Base-by-base conservation (phyloP, 2,113 vertebrate species). In the Calonectris borealis region DNA sequence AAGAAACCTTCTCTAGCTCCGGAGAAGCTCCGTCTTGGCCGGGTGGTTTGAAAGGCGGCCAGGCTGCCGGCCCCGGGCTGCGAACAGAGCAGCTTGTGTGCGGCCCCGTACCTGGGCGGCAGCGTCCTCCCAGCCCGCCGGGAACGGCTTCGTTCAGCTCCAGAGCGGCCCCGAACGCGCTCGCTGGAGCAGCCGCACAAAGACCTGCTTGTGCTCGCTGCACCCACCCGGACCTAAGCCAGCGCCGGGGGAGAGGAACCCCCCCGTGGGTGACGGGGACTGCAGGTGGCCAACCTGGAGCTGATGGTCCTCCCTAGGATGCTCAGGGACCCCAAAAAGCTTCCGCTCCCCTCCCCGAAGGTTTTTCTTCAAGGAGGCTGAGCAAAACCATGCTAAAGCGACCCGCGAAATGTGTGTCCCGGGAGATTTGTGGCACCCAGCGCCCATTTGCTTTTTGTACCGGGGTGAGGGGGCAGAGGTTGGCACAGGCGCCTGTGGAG, bases 21-120 rank as follows among this genome's bases (percentile, higher is more conserved):
- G 9, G 54, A 62, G 66, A 34, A 83, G 57, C 72, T 68, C n/a
- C 1, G 5, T 80, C 62, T 80, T 0, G 0, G 68, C 71, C 0
- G 0, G 73, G 31, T 70, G 69, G 75, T 79, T 83, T 71, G 83
- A 93, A 17, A 69, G 68, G 64, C 38, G 3, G 82, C 77, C 82
- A 65, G 71, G 57, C 36, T 90, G 81, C 66, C 2, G 6, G 73
- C 32, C 52, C 72, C 1, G 3, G 69, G 79, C 72, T 42, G 54
- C 46, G 26, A 48, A 93, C 81, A 90, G 86, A 93, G 86, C 14
- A 0, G 75, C 75, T 19, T 93, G 81, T 93, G 86, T 88, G 81
- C 3, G 3, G 55, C 54, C 42, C 69, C 7, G 2, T 61, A 66
- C 68, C 90, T 76, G 88, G 40, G 51, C 29, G 0, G 25, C 52